Conservation (phyloP, 35 echinoderm and acorn worm genomes). For the Ophiothrix spiculata region DNA sequence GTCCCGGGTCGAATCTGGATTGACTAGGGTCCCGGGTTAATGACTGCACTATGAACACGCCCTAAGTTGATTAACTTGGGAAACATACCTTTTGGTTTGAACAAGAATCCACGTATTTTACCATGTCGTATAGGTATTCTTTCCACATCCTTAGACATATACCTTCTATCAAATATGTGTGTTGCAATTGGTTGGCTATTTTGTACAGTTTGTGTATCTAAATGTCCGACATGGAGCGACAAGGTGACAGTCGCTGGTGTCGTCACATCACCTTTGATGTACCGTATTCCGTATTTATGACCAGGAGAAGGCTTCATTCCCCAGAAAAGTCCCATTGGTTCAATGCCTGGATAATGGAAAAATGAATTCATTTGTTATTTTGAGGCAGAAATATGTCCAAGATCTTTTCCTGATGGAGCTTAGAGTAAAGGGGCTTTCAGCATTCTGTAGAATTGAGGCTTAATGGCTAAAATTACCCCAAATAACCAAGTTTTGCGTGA, state of each 20-base stretch:
- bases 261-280: constrained; percentile 11
- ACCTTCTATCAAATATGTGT: constrained; percentile 15
- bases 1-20: too few species aligned
- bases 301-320: constrained; percentile 29
- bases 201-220: constrained; percentile 5
- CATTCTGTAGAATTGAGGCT: too few species aligned
- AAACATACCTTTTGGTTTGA: constrained; percentile 55
- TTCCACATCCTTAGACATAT: constrained; percentile 30
- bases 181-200: constrained; percentile 2
- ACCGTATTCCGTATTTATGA: background rate
- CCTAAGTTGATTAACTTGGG: too few species aligned
- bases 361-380: too few species aligned
- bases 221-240: background rate
- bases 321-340: constrained; percentile 50
- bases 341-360: background rate
- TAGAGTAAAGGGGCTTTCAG: too few species aligned
- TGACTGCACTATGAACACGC: too few species aligned
- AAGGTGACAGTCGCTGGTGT: constrained; percentile 9
- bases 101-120: constrained; percentile 11
- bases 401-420: too few species aligned
- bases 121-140: constrained; percentile 19
- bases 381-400: too few species aligned
- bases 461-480: too few species aligned
- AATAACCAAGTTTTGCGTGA: too few species aligned
- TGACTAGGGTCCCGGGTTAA: too few species aligned